phyloP scores from a whole-genome alignment of 2,888 invertebrate species.

The Xestia rhomboidea region DNA sequence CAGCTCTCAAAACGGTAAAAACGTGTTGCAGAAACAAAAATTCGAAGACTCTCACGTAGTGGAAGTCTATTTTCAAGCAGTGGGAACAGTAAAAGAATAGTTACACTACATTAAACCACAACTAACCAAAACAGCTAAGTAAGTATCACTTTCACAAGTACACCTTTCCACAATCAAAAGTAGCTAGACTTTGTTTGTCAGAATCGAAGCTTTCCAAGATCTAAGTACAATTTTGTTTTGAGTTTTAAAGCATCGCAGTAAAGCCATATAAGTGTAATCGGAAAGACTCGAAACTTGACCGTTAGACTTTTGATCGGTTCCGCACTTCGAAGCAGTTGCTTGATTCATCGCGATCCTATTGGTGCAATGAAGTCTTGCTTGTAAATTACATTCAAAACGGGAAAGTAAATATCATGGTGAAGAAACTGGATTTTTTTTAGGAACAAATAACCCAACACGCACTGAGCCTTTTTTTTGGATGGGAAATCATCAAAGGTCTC shows the following conservation, averaged over 20 bases:
- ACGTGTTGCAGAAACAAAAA: neutral
- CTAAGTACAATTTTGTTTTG: constrained; percentile 13
- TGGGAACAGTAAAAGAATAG: neutral
- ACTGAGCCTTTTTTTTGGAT: no score
- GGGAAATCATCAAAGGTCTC: no score
- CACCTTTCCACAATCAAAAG: neutral
- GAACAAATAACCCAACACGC: neutral
- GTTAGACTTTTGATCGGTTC: constrained; percentile 38
- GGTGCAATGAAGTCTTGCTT: neutral
- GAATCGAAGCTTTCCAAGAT: constrained; percentile 1
- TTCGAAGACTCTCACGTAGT: no score
- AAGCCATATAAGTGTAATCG: constrained; percentile 50
- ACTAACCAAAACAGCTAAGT: no score
- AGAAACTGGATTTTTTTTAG: neutral
- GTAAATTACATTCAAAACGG: neutral
- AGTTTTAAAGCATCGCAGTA: constrained; percentile 15
- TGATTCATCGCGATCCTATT: neutral
- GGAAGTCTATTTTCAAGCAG: neutral
- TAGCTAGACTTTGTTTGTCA: neutral
- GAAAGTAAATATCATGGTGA: neutral
- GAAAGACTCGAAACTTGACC: constrained; percentile 42
- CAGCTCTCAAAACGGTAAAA: neutral
- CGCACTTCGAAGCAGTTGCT: constrained; percentile 5
- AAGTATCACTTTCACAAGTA: neutral
- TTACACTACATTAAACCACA: neutral